phyloP scores from a whole-genome alignment of 2,888 invertebrate genomes.

The Imbricaverruca yamaguchii region DNA sequence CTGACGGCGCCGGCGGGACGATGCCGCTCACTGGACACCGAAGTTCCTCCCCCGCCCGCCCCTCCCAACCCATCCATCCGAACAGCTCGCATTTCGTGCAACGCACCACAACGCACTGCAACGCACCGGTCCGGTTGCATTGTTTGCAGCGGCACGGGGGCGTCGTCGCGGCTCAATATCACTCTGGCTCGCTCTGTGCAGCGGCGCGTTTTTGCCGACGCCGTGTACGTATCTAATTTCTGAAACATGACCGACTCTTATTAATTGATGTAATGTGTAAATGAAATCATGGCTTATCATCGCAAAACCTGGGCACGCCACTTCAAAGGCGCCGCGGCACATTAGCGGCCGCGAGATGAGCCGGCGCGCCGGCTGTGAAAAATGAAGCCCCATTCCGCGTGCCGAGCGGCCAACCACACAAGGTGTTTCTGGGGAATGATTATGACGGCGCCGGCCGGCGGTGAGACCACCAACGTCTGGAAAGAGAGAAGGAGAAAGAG shows the following conservation, averaged over 20 bases:
- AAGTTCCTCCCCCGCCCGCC: too few relatives aligned
- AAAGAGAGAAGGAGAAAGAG: too few relatives aligned
- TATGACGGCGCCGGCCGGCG: not conserved
- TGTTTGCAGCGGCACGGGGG: not conserved
- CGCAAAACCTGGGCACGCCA: constrained; percentile 13
- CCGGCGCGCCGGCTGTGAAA: not conserved
- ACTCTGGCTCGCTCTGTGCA: not conserved
- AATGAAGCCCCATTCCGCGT: not conserved
- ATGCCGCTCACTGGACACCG: too few relatives aligned
- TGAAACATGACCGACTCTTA: constrained; percentile 22
- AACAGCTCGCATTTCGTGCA: not conserved
- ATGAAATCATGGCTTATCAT: constrained; percentile 22
- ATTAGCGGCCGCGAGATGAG: not conserved
- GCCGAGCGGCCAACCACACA: constrained; percentile 1
- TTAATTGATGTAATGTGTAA: constrained; percentile 21
- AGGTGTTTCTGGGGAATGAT: not conserved
- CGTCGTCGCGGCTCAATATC: not conserved
- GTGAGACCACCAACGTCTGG: not conserved
- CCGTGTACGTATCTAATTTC: constrained; percentile 17
- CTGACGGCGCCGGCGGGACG: too few relatives aligned
- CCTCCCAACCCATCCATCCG: not conserved
- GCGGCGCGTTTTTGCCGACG: not conserved
- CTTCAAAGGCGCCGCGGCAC: constrained; percentile 6
- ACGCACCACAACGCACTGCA: not conserved
- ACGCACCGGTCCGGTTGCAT: not conserved